Evolutionary conservation across 2,113 vertebrate genomes (phyloP).

Genomic region (Motacilla tschutschensis): DNA sequence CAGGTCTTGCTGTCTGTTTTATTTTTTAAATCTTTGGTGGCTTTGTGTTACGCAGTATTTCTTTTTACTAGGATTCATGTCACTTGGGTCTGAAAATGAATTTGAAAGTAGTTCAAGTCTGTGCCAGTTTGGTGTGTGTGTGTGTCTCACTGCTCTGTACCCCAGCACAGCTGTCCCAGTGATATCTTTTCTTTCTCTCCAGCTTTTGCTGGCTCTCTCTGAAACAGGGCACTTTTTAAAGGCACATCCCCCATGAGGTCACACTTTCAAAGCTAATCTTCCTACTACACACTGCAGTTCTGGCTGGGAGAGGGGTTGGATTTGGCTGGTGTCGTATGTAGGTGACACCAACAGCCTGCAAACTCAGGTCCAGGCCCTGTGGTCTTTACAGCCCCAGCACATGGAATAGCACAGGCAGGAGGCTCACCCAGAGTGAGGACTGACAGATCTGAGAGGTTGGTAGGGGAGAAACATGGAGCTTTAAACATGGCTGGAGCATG

Average conservation of each 20-base stretch:
- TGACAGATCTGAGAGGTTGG: accelerated
- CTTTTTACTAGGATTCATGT: not conserved
- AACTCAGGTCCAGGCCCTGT: not conserved
- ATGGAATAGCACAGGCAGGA: not conserved
- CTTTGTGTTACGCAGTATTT: not conserved
- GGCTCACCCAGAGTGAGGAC: not conserved
- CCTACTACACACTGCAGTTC: not conserved
- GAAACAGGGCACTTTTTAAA: not conserved
- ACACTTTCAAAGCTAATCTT: not conserved
- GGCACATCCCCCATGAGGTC: not conserved
- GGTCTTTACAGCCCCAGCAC: no score
- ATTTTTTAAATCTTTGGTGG: not conserved
- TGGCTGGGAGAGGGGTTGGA: not conserved
- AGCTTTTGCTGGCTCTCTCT: not conserved
- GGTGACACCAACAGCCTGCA: not conserved
- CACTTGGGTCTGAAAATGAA: not conserved
- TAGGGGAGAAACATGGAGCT: not conserved
- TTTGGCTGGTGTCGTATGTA: accelerated
- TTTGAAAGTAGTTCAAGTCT: not conserved
- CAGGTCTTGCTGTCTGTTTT: not conserved
- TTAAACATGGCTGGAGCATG: not conserved
- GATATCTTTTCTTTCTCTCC: not conserved
- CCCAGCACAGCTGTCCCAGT: not conserved
- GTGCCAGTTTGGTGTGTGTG: not conserved
- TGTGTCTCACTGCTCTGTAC: accelerated